A percentile compares a stretch with the other conserved stretches of the same genome.
Conservation (phyloP, 2,888 invertebrate genomes). For the Epistrophe grossulariae region DNA sequence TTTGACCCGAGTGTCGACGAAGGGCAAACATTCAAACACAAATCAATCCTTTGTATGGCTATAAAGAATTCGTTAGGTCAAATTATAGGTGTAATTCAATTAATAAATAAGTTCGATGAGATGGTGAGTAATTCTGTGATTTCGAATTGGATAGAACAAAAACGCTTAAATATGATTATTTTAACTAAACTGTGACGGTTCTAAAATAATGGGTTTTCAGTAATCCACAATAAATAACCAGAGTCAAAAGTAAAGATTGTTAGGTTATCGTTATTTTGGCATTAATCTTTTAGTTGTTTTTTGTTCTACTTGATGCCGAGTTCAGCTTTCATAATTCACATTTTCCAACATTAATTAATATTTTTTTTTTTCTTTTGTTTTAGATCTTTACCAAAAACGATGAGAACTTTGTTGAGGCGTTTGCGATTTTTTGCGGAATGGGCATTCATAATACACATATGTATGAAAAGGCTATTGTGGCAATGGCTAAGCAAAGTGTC, state of each 20-base stretch:
- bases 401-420: conserved; percentile 98
- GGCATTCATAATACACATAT: conserved; percentile 98
- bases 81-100: conserved; percentile 96
- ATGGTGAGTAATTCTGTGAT: conserved; percentile 83
- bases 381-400: conserved; percentile 95
- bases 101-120: conserved; percentile 96
- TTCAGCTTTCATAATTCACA: too few relatives aligned
- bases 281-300: background rate
- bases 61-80: conserved; percentile 96
- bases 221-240: too few relatives aligned
- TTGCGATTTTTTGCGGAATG: conserved; percentile 98
- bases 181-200: too few relatives aligned
- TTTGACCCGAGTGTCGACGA: conserved; percentile 96
- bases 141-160: background rate
- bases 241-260: too few relatives aligned
- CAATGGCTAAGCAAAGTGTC: conserved; percentile 98
- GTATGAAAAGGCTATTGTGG: conserved; percentile 97
- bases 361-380: conserved; percentile 9
- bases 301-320: background rate
- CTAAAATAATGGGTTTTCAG: too few relatives aligned
- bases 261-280: background rate
- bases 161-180: background rate
- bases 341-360: background rate
- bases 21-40: conserved; percentile 92
- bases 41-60: conserved; percentile 96